Evolutionary conservation across 2,888 invertebrate genomes (phyloP), one percentile per base, ranked within the genome.

Genomic region (Allygus modestus): DNA sequence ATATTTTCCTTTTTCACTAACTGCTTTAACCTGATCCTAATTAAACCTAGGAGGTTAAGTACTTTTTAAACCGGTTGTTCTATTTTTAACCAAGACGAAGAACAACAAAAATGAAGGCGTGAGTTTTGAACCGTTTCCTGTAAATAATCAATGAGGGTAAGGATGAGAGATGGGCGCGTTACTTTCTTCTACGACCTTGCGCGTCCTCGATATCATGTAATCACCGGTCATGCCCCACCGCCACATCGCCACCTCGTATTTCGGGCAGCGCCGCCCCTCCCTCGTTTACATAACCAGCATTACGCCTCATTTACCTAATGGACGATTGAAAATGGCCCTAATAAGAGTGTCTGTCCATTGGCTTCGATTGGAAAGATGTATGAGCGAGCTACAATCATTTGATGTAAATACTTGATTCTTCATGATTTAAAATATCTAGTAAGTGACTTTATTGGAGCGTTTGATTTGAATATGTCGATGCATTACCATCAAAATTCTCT

Each of bases 281-380:
- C 58, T 65, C 26, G 65, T 65, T 65, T 65, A 65, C 65, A 65
- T 65, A 65, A 65, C 28, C 28, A 65, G 15, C 5, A 65, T 65
- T 31, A 65, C 65, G 12, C 65, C 65, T 65, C 11, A 28, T 65
- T 65, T 65, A 65, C 65, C 65, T 65, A 65, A 65, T 65, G 65
- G 65, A 65, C 65, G 28, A 65, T 65, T 65, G 65, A 65, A 65
- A 28, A 65, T 28, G 1, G 65, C 31, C 65, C 65, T 65, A 65
- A 65, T 65, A 65, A 65, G 65, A 28, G 65, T 12, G 28, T 28
- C 5, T 17, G 65, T 65, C 65, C 65, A 58, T 7, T 58, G 31
- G 31, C 65, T 65, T 15, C 65, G 5, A 28, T 65, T 65, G 28
- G 31, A 65, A 31, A 65, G 65, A 65, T 65, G 15, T 65, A 65